Evolutionary conservation across 2,113 vertebrate species (phyloP).

Genomic region (Puffinus mauretanicus): DNA sequence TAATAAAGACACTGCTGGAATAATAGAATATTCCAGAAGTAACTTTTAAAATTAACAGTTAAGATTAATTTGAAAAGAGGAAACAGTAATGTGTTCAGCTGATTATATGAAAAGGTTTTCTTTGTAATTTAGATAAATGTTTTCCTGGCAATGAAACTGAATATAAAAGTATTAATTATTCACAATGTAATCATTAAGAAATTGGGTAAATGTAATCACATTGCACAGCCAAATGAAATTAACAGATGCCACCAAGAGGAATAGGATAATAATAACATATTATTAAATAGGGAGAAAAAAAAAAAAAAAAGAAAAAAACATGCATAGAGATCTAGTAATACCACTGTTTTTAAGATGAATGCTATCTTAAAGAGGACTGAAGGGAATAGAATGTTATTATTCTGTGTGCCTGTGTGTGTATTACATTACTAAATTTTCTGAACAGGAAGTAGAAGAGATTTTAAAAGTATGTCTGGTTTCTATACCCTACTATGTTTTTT

Average conservation of each 20-base stretch:
- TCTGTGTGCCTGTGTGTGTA: not conserved
- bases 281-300: not conserved
- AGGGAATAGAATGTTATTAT: not conserved
- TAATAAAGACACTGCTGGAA: not conserved
- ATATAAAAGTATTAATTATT: constrained; percentile 52
- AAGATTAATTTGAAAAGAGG: constrained; percentile 11
- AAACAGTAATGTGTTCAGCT: not conserved
- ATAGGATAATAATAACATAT: not conserved
- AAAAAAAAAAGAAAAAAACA: not conserved
- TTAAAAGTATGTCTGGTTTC: not conserved
- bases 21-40: not conserved
- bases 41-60: constrained; percentile 3
- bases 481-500: not conserved
- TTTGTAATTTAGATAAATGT: constrained; percentile 44
- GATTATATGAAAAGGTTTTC: constrained; percentile 20
- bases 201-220: constrained; percentile 23
- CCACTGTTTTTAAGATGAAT: not conserved
- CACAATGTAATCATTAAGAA: constrained; percentile 49
- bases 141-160: constrained; percentile 39
- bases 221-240: constrained; percentile 43
- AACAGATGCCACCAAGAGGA: not conserved
- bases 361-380: not conserved
- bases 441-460: not conserved
- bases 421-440: not conserved
- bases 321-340: not conserved